Evolutionary conservation across 2,888 invertebrate species (phyloP).

Genomic region (Coelinius sp.): DNA sequence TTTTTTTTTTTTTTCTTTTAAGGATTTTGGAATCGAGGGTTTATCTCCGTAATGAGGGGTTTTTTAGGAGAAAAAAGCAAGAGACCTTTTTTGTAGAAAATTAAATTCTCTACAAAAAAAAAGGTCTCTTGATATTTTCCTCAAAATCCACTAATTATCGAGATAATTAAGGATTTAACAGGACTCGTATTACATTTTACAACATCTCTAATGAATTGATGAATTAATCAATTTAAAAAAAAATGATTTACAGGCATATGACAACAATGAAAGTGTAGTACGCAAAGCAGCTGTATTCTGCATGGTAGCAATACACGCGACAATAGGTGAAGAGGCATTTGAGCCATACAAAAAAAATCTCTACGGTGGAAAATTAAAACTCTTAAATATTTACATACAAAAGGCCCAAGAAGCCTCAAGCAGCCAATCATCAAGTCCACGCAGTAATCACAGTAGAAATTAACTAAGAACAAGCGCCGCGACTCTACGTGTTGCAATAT

Average conservation of each 20-base stretch:
- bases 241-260: slow-evolving; percentile 80
- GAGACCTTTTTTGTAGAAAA: too few relatives aligned
- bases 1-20: too few relatives aligned
- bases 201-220: not conserved
- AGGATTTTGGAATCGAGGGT: too few relatives aligned
- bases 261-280: slow-evolving; percentile 92
- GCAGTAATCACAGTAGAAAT: slow-evolving; percentile 63
- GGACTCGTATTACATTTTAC: too few relatives aligned
- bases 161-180: too few relatives aligned
- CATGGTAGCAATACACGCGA: slow-evolving; percentile 93
- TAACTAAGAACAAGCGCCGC: slow-evolving; percentile 62
- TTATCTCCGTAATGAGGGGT: too few relatives aligned
- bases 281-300: slow-evolving; percentile 97
- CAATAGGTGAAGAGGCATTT: slow-evolving; percentile 88
- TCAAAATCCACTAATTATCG: too few relatives aligned
- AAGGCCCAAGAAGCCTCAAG: slow-evolving; percentile 73
- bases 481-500: slow-evolving; percentile 65
- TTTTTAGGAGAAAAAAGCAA: too few relatives aligned
- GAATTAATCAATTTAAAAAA: not conserved
- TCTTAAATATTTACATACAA: slow-evolving; percentile 85
- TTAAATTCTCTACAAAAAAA: too few relatives aligned
- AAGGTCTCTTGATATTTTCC: too few relatives aligned
- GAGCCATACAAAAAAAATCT: slow-evolving; percentile 85
- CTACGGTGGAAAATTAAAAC: slow-evolving; percentile 90
- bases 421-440: slow-evolving; percentile 71